Evolutionary conservation across 2,113 vertebrate genomes (phyloP).

Genomic region (Dipodomys ordii): DNA sequence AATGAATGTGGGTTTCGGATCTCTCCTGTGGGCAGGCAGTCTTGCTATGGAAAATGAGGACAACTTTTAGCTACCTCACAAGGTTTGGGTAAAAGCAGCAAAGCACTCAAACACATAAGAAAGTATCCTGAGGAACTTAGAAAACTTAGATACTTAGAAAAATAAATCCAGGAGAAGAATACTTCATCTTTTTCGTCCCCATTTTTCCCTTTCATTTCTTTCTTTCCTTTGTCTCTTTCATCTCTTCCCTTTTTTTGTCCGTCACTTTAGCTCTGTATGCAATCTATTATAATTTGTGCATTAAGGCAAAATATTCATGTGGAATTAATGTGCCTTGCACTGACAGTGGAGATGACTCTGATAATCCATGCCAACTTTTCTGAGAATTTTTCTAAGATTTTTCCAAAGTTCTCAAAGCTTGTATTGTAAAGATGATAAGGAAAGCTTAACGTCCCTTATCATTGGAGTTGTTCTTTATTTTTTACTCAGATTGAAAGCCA

Average conservation of each 20-base stretch:
- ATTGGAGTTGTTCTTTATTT: neutral
- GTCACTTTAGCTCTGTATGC: neutral
- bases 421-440: too few species aligned
- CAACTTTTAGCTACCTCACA: neutral
- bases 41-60: neutral
- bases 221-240: conserved; percentile 7
- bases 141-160: neutral
- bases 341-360: neutral
- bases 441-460: neutral
- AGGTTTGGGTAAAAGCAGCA: neutral
- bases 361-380: neutral
- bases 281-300: neutral
- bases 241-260: neutral
- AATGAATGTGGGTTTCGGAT: neutral
- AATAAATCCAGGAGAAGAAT: neutral
- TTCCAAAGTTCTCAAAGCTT: neutral
- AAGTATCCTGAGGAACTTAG: neutral
- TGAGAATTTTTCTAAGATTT: neutral
- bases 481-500: neutral
- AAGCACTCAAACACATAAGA: neutral
- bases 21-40: neutral
- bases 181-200: neutral
- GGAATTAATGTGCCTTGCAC: neutral
- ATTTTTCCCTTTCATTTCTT: neutral
- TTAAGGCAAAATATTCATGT: conserved; percentile 31